Base-by-base conservation (phyloP, 1,140 invertebrate genomes). In the Acromyrmex charruanus region DNA sequence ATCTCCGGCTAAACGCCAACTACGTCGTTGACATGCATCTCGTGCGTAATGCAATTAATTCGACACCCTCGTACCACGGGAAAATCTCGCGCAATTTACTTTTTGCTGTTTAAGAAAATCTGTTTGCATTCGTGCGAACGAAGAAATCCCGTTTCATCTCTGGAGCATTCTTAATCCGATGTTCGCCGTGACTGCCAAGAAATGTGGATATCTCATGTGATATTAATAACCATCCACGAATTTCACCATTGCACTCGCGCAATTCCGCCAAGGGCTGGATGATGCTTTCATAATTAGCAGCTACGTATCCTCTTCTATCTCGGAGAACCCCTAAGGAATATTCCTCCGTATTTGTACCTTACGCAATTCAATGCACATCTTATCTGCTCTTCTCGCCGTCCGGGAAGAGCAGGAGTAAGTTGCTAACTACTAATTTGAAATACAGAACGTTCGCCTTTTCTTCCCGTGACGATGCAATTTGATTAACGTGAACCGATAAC, bases 21-120 rank as follows among this genome's bases (percentile, higher is more conserved):
- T 10, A 44, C 63, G n/a, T 61, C n/a, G 39, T 12, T 68, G 75
- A 79, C 72, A 86, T 58, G 65, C 55, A 18, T 25, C 39, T 63
- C 25, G 69, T 25, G n/a, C 51, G 59, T 39, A 74, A 89, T 69
- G 55, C 85, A 35, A 89, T 90, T 90, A 90, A 89, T 90, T 87
- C 85, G 25, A 87, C 65, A n/a, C 10, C 14, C 21, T n/a, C 21
- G 21, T 69, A 51, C 10, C 14, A 7, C 14, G 51, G 28, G 61
- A n/a, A 61, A 55, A 85, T 66, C 65, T 28, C 31, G 10, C 16
- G 58, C 65, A 74, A 63, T 51, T 28, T 31, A 55, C 21, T 55
- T 74, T 14, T 28, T 21, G 58, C 18, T 7, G 2, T 18, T 21
- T 25, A 53, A 53, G 35, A 49, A 58, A 74, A 49, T 79, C 75